Evolutionary conservation across 2,797 vertebrate species (phyloP).

Genomic region (Eremophila alpestris): DNA sequence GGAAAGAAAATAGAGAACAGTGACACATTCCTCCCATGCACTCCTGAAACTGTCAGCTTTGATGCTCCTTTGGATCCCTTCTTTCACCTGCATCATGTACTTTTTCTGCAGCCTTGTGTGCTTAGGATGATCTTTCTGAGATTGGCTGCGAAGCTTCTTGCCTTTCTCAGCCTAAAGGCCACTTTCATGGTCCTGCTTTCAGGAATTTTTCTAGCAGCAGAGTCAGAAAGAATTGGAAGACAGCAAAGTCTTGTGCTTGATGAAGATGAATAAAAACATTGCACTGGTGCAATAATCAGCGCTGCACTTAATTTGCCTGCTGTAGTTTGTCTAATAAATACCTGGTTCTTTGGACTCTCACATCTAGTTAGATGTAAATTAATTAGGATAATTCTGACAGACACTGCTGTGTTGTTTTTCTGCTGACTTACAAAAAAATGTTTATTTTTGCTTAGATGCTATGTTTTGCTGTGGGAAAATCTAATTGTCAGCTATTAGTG

Average conservation of each 20-base stretch:
- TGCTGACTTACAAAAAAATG: constrained; percentile 56
- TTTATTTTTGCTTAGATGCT: constrained; percentile 67
- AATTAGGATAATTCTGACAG: constrained; percentile 39
- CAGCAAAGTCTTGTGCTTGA: background rate
- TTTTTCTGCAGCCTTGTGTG: background rate
- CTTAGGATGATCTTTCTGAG: background rate
- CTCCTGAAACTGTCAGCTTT: background rate
- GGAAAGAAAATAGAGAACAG: background rate
- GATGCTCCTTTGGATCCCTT: background rate
- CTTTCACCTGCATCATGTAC: background rate
- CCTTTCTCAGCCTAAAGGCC: background rate
- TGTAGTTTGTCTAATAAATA: constrained; percentile 4
- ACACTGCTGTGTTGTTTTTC: constrained; percentile 34
- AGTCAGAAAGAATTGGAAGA: background rate
- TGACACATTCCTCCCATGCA: background rate
- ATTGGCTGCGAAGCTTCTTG: background rate
- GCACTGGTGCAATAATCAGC: background rate
- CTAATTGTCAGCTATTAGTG: constrained; percentile 42
- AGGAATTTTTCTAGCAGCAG: background rate
- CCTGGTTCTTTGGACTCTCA: background rate
- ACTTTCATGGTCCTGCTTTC: background rate
- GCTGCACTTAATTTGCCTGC: background rate
- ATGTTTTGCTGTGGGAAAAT: constrained; percentile 69
- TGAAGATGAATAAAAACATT: background rate
- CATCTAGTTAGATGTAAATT: constrained; percentile 25